phyloP scores from a whole-genome alignment of 2,888 invertebrate genomes.

The Chymomyza caudatula region DNA sequence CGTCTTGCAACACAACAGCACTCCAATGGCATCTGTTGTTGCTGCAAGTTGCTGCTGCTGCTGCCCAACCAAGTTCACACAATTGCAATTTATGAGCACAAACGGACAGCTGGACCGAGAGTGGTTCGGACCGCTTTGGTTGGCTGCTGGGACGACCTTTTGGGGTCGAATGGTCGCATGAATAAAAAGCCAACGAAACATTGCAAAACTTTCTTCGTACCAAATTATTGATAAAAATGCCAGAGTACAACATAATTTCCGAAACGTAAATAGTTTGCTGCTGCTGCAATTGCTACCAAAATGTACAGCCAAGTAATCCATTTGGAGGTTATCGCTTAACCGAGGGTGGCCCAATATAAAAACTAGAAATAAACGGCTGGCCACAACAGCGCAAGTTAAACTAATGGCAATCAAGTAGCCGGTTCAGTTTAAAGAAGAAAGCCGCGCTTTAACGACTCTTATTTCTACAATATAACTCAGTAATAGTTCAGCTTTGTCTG shows the following conservation, averaged over 20 bases:
- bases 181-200: constrained; percentile 51
- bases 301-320: constrained; percentile 17
- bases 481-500: too few relatives aligned
- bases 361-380: background rate
- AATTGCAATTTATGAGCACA: constrained; percentile 62
- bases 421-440: background rate
- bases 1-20: background rate
- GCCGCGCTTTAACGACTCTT: background rate
- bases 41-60: too few relatives aligned
- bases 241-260: constrained; percentile 40
- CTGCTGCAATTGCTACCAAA: constrained; percentile 34
- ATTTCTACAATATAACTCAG: background rate
- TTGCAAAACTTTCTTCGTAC: constrained; percentile 41
- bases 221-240: constrained; percentile 45
- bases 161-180: constrained; percentile 50
- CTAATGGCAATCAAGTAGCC: background rate
- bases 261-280: constrained; percentile 35
- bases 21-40: too few relatives aligned
- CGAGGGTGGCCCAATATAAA: background rate
- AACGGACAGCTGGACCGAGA: constrained; percentile 8
- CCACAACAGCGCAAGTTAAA: background rate
- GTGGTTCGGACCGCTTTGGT: background rate
- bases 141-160: constrained; percentile 39
- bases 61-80: constrained; percentile 27
- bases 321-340: constrained; percentile 12